Evolutionary conservation across 2,797 vertebrate species (phyloP), one percentile per base, ranked within the genome.

Genomic region (Acanthiza pusilla): DNA sequence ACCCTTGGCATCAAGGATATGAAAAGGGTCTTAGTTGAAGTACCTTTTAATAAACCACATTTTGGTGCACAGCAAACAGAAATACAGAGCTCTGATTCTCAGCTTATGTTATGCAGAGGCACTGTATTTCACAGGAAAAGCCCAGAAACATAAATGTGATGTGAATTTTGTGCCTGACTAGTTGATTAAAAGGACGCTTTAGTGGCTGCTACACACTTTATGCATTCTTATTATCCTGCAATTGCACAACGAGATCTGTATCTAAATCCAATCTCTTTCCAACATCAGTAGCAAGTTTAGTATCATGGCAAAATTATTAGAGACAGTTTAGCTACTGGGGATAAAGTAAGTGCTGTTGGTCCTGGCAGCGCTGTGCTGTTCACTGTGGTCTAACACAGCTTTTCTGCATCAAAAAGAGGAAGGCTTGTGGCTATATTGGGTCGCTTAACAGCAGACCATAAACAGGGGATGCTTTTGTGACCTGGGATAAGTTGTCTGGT

Each of bases 91-190:
- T 61, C 38, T 91, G 29, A 7, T 57, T 85, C 45, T 66, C 19
- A 2, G 1, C 9, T 71, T 38, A 3, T 0, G 2, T 21, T 61
- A 5, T 13, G 10, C 16, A 71, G 38, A 60, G 70, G 9, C 16
- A 4, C 47, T 62, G 16, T n/a, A 58, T 58, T 73, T 73, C n/a
- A 27, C 23, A 50, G 32, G 19, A 66, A 7, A 70, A 63, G 7
- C 40, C 22, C 15, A 29, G 54, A 67, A 80, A 47, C 16, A 53
- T 30, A 73, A 63, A 71, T 43, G 14, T 23, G 43, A 50, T 26
- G 10, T 61, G 77, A 85, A 82, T 87, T 85, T 87, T 71, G 26
- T 66, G 29, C 32, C 81, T 82, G 32, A 23, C 20, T 70, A 25
- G 29, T n/a, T 67, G 48, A 82, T 71, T 92, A 32, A 60, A 73